Conservation (phyloP, 35 echinoderm and acorn worm genomes). For the Patiria miniata region DNA sequence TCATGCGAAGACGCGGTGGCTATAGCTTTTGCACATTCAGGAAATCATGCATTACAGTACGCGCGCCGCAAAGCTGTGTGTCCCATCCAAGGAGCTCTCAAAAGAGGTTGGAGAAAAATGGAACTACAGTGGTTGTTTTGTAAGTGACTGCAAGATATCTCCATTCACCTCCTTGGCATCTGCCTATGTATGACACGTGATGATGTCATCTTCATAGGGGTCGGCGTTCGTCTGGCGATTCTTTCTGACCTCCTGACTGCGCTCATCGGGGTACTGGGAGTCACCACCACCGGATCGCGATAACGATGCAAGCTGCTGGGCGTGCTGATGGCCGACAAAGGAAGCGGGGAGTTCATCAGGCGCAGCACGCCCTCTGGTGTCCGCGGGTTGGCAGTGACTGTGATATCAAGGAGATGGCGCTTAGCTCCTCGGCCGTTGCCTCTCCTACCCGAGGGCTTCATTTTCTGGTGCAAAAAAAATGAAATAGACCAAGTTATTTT, state of each 20-base stretch:
- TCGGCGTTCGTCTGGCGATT: neutral
- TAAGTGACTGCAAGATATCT: no score
- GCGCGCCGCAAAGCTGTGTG: no score
- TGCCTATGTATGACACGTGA: neutral
- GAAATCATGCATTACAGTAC: no score
- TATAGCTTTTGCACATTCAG: no score
- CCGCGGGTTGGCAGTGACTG: neutral
- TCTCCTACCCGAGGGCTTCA: constrained; percentile 11
- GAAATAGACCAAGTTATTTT: no score
- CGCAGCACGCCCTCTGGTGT: constrained; percentile 11
- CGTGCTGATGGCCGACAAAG: neutral
- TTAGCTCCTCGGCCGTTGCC: neutral
- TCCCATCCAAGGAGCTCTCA: no score
- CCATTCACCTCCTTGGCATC: neutral
- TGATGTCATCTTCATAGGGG: neutral
- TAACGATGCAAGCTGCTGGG: neutral
- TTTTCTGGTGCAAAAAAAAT: neutral
- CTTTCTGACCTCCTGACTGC: neutral
- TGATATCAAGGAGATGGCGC: neutral
- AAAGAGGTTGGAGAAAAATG: no score
- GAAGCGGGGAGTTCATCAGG: neutral
- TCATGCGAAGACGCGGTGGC: no score
- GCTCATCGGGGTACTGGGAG: neutral
- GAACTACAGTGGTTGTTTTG: no score
- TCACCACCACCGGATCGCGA: neutral